Evolutionary conservation across 2,888 invertebrate species (phyloP), one percentile per base, ranked within the genome.

Genomic region (Autographa pulchrina): DNA sequence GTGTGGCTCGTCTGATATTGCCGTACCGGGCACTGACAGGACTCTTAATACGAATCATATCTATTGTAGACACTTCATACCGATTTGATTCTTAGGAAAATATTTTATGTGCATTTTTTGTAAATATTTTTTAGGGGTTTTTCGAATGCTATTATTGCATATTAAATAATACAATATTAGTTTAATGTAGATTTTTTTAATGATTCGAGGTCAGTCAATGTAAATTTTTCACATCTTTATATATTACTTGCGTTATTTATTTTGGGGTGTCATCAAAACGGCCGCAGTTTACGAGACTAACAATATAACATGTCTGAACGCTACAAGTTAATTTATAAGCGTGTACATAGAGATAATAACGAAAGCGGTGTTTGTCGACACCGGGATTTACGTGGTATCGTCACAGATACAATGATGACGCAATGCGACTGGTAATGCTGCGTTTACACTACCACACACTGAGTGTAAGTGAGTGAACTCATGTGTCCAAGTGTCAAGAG

Each of bases 391-490:
- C 76, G 75, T 66, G 60, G 74, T 77, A 78, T 82, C 86, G 87
- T 87, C 87, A 86, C 75, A 75, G 72, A 75, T 75, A 72, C 70
- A 82, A 76, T 72, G 79, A 77, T 87, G 86, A 84, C 85, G 86
- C 80, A 83, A 75, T 71, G 58, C 52, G 54, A 64, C 63, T 67
- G 77, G 77, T 81, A 82, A 84, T 48, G 48, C 48, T 48, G 8
- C 48, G 48, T 48, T n/a, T 14, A 48, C 48, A 48, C 48, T 48
- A 48, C 48, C n/a, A 48, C 48, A 48, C 48, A n/a, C 48, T 8
- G n/a, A 48, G 48, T 48, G 16, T 2, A 5, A n/a, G 48, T 16
- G n/a, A n/a, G 48, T 48, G n/a, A n/a, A 48, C 48, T n/a, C 16
- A 48, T 5, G 16, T 43, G 14, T 43, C 16, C 4, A 16, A 6